Conservation (phyloP, 2,113 vertebrate genomes). For the Rhodinocichla rosea region DNA sequence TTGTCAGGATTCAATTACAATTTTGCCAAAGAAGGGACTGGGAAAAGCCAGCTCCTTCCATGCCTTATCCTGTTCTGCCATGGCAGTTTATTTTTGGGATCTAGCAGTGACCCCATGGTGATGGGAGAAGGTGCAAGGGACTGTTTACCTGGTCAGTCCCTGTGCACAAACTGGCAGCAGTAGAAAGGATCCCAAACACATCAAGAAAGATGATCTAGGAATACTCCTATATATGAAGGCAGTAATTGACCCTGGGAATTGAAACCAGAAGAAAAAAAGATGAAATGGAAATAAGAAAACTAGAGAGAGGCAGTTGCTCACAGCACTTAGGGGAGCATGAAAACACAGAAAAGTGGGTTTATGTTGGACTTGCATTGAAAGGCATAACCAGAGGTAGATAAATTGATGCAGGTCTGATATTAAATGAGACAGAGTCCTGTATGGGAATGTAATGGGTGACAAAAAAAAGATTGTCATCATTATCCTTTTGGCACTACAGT, state of each 20-base stretch:
- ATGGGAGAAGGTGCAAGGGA: background rate
- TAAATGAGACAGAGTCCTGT: background rate
- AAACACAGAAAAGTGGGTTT: background rate
- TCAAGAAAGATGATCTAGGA: background rate
- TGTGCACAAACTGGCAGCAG: background rate
- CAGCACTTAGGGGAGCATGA: background rate
- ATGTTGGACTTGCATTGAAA: background rate
- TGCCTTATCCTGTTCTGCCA: background rate
- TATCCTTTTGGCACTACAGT: background rate
- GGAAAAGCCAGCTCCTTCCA: background rate
- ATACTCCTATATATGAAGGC: rapidly evolving
- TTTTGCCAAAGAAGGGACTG: background rate
- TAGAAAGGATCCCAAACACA: background rate
- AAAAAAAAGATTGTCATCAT: background rate
- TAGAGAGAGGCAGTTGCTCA: background rate
- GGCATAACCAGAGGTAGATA: background rate
- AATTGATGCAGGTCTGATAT: background rate
- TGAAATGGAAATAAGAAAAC: background rate
- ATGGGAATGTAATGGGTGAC: background rate
- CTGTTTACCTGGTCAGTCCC: background rate
- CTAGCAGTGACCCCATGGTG: background rate
- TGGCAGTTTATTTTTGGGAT: background rate
- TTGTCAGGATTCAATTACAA: background rate
- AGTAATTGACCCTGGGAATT: background rate
- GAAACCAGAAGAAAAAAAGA: background rate